Percentiles rank a stretch among this genome's conserved stretches.
Evolutionary conservation across 2,797 vertebrate genomes (phyloP).

Genomic region (Danio tinwini): DNA sequence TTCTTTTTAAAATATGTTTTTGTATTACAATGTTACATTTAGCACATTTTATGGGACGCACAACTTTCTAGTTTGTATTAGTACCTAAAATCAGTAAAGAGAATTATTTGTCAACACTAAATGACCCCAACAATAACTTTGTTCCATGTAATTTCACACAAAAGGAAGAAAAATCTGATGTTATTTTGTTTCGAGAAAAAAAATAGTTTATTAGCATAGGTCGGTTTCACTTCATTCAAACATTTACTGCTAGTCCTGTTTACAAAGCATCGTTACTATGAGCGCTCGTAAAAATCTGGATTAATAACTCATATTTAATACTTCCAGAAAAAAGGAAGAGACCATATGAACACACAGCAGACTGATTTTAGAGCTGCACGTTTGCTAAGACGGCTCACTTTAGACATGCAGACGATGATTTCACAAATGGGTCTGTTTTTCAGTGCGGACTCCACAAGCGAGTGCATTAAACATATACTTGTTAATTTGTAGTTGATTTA

Average conservation of each 20-base stretch:
- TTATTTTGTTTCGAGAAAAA: conserved; percentile 68
- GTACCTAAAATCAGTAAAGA: background rate
- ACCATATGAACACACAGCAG: conserved; percentile 58
- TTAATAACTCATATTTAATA: conserved; percentile 64
- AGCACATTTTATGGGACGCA: background rate
- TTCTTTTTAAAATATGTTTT: no score
- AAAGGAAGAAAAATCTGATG: conserved; percentile 11
- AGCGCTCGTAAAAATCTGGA: conserved; percentile 70
- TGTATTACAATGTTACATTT: background rate
- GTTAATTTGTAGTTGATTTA: background rate
- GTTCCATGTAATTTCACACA: background rate
- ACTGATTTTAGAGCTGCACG: conserved; percentile 56
- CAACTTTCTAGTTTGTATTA: background rate
- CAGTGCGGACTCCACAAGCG: background rate
- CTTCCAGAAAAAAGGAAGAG: conserved; percentile 63
- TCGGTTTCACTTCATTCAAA: conserved; percentile 70
- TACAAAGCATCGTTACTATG: conserved; percentile 73
- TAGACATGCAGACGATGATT: conserved; percentile 61
- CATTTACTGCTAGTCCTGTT: conserved; percentile 69
- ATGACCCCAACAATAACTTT: background rate
- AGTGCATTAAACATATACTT: conserved; percentile 4
- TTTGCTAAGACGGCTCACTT: conserved; percentile 4
- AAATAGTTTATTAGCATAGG: conserved; percentile 79
- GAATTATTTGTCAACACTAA: background rate
- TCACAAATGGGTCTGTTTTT: background rate